A percentile compares a stretch with the other conserved stretches of the same genome.
phyloP scores from a whole-genome alignment of 2,797 vertebrate genomes.

The Prionace glauca region DNA sequence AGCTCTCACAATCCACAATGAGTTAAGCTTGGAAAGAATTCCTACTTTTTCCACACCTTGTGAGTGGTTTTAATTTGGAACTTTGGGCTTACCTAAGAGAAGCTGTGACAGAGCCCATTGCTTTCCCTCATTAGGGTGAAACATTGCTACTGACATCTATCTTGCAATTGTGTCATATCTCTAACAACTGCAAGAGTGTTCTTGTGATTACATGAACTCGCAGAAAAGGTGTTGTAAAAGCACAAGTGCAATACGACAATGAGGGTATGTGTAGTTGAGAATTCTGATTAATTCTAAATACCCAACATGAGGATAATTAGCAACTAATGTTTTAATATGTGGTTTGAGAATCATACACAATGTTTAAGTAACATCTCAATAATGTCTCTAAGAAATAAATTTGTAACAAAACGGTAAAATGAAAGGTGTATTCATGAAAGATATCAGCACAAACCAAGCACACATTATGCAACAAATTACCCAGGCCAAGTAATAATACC shows the following conservation, averaged over 20 bases:
- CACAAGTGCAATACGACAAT: neutral
- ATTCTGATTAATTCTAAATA: too few species aligned
- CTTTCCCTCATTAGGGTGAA: neutral
- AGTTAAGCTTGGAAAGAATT: neutral
- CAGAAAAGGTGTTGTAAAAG: neutral
- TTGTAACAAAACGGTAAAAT: too few species aligned
- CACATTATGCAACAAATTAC: too few species aligned
- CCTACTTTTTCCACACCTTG: neutral
- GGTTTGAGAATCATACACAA: too few species aligned
- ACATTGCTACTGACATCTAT: neutral
- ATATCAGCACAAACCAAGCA: too few species aligned
- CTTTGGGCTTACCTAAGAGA: neutral
- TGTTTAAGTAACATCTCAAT: too few species aligned
- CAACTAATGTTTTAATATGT: too few species aligned
- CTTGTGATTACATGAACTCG: neutral
- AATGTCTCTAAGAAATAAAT: too few species aligned
- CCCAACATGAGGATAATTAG: too few species aligned
- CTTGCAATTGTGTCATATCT: neutral
- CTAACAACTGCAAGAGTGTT: neutral
- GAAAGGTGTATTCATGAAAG: too few species aligned
- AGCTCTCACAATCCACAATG: neutral
- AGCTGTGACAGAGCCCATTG: neutral
- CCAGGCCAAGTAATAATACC: too few species aligned
- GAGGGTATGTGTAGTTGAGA: neutral
- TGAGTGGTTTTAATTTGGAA: neutral